Conservation (phyloP, 2,113 vertebrate genomes). For the Lophotis ruficrista region DNA sequence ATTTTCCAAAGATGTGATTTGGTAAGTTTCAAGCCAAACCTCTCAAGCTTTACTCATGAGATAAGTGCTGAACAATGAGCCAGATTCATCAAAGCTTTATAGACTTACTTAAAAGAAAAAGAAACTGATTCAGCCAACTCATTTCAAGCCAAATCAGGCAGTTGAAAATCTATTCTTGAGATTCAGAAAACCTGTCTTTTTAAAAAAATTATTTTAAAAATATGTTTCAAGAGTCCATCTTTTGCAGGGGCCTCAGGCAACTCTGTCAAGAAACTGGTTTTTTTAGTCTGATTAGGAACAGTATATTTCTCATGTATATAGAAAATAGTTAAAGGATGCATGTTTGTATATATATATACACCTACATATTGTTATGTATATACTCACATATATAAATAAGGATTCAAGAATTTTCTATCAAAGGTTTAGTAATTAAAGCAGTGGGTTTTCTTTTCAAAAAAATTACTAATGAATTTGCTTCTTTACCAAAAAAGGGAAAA, state of each 20-base stretch:
- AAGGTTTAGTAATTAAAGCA: background rate
- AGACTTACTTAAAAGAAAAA: slow-evolving; percentile 61
- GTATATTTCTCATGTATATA: background rate
- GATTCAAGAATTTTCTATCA: background rate
- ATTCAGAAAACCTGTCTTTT: slow-evolving; percentile 46
- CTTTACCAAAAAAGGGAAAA: background rate
- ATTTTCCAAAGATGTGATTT: slow-evolving; percentile 68
- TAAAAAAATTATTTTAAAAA: background rate
- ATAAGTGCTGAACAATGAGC: slow-evolving; percentile 67
- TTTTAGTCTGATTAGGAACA: slow-evolving; percentile 3
- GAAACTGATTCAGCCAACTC: slow-evolving; percentile 60
- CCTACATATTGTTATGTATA: slow-evolving; percentile 13
- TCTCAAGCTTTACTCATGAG: slow-evolving; percentile 71
- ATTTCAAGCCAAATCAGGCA: slow-evolving; percentile 58
- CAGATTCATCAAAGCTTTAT: slow-evolving; percentile 69
- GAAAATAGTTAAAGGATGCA: background rate
- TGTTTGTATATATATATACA: background rate
- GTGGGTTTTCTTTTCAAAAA: background rate
- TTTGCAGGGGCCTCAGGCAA: slow-evolving; percentile 37
- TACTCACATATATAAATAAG: background rate
- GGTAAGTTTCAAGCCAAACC: slow-evolving; percentile 68
- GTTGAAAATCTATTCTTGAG: slow-evolving; percentile 59
- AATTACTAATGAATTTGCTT: background rate
- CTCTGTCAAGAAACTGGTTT: background rate
- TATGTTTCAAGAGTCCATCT: slow-evolving; percentile 11